Evolutionary conservation across 2,888 invertebrate genomes (phyloP).

Genomic region (Agrochola macilenta): DNA sequence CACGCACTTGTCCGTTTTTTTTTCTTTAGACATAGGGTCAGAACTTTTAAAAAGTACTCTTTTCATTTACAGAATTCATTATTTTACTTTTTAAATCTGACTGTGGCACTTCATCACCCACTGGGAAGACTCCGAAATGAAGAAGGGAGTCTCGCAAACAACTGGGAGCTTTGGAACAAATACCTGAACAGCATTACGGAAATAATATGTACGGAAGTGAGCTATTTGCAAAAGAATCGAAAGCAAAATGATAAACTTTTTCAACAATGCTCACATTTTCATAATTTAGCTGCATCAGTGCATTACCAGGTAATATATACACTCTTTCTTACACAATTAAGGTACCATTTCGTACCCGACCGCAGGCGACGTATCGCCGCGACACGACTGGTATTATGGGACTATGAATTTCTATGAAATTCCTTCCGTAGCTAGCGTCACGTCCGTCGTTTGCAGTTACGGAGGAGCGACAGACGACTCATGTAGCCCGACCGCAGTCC

Average conservation of each 20-base stretch:
- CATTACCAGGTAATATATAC: constrained; percentile 82
- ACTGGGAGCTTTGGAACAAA: constrained; percentile 83
- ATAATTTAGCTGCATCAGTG: constrained; percentile 79
- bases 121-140: constrained; percentile 74
- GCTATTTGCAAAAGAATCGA: constrained; percentile 76
- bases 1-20: no score
- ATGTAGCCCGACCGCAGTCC: no score
- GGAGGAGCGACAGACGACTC: no score
- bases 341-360: no score
- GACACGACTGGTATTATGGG: no score
- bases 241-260: constrained; percentile 74
- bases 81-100: constrained; percentile 80
- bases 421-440: no score
- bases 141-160: constrained; percentile 79
- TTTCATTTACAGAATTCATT: constrained; percentile 75
- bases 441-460: no score
- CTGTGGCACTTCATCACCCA: constrained; percentile 84
- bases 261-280: constrained; percentile 75
- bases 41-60: background rate
- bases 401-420: no score
- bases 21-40: background rate
- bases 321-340: background rate
- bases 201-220: constrained; percentile 81
- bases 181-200: constrained; percentile 82
- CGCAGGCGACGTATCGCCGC: no score